These are phyloP conservation scores for Polymixis flavicincta DNA, from an alignment of 2,888 invertebrate species.

Conservation along the genomic window DNA sequence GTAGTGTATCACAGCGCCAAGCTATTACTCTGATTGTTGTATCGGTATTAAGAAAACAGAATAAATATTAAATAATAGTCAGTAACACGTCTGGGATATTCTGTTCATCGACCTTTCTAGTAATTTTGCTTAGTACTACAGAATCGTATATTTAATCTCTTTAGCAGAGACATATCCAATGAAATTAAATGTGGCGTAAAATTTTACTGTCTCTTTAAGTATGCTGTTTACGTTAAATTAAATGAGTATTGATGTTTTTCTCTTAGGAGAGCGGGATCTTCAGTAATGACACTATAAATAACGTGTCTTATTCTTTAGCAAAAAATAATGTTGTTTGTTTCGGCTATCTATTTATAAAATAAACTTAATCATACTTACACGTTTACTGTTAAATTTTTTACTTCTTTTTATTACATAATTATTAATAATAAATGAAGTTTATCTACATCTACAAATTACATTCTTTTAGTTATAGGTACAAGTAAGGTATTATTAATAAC, in stretches of 20 bases:
- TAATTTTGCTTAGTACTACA: slow-evolving; percentile 25
- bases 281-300: slow-evolving; percentile 23
- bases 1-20: not conserved
- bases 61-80: slow-evolving; percentile 14
- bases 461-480: too few relatives aligned
- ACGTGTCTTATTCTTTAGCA: not conserved
- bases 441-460: too few relatives aligned
- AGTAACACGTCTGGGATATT: slow-evolving; percentile 12
- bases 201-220: slow-evolving; percentile 36
- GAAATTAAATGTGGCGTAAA: slow-evolving; percentile 47
- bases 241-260: slow-evolving; percentile 40
- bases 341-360: not conserved
- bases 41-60: slow-evolving; percentile 1
- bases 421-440: too few relatives aligned
- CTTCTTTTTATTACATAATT: not conserved
- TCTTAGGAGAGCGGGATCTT: not conserved
- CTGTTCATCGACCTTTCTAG: slow-evolving; percentile 21
- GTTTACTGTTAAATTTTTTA: not conserved
- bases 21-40: slow-evolving; percentile 1
- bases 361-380: not conserved
- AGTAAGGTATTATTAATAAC: too few relatives aligned
- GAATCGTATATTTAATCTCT: slow-evolving; percentile 30
- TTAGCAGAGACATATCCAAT: slow-evolving; percentile 34
- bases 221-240: slow-evolving; percentile 39
- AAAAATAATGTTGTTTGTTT: not conserved